Base-by-base conservation (phyloP, 2,113 vertebrate species). In the Pelusios castaneus region DNA sequence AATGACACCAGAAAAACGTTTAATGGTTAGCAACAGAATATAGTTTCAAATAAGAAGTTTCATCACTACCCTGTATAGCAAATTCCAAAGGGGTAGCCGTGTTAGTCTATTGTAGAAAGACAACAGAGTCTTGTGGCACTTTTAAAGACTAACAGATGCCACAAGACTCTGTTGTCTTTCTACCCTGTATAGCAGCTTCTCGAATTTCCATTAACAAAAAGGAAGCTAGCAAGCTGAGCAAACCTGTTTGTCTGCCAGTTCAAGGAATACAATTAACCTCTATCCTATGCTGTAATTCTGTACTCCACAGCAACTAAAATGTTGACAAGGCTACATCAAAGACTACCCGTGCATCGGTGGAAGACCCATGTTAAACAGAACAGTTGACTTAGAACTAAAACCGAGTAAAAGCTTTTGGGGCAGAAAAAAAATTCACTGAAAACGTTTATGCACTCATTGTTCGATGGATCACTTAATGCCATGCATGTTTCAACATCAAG, bases 361-460 rank as follows among this genome's bases (percentile, higher is more conserved):
- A 94, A 85, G 11, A n/a, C 85, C 47, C 31, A 13, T 73, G 51
- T 87, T 96, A 97, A 96, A 96, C 84, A 95, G 93, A 95, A 86
- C 87, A 95, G 90, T 95, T 94, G 96, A 95, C 92, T 95, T 92
- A 82, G 87, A 97, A 94, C 88, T 96, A 89, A 94, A 97, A 92
- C 2, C 24, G 87, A 84, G 56, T 31, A 47, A 84, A 67, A 41
- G 82, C 67, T 92, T 93, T 94, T 87, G 91, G 91, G 77, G 90
- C 93, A 91, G 7, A 47, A 94, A 97, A 97, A 94, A 93, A 60
- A 60, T 73, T 91, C 90, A 90, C 85, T 93, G 91, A 88, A 96
- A 84, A 24, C 90, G 94, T 93, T 95, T 97, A 95, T 95, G 95
- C 95, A 97, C 97, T 95, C 93, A 97, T 96, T 97, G 93, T 96